phyloP scores from a whole-genome alignment of 2,113 vertebrate genomes.

The Clarias batrachus region DNA sequence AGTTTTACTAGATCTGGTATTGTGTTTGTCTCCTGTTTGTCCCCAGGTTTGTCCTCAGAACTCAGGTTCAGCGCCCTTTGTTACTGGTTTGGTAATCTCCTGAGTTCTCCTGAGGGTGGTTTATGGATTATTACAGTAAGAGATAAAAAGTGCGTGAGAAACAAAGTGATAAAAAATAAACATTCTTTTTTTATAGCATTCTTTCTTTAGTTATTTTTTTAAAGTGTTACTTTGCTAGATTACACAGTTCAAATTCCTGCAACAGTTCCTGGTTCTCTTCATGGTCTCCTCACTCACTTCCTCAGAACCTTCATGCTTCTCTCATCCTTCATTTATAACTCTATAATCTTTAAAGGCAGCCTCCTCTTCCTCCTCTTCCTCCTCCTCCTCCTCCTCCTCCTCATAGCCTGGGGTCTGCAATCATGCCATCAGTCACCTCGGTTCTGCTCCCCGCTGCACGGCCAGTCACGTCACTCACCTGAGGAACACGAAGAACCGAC shows the following conservation, averaged over 20 bases:
- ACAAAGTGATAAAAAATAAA: too few relatives aligned
- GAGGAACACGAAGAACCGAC: background rate
- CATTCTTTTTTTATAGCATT: too few relatives aligned
- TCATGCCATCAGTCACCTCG: slow-evolving; percentile 47
- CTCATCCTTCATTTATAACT: background rate
- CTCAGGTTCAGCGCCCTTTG: too few relatives aligned
- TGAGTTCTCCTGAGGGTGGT: too few relatives aligned
- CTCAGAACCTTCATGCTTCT: background rate
- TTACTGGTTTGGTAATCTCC: too few relatives aligned
- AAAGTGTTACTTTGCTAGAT: too few relatives aligned
- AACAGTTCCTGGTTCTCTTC: background rate
- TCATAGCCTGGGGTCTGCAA: slow-evolving; percentile 33
- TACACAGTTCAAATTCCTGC: background rate
- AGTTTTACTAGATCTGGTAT: too few relatives aligned
- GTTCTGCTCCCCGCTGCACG: slow-evolving; percentile 32
- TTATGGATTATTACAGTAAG: too few relatives aligned
- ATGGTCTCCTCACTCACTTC: background rate
- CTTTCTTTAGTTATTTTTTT: too few relatives aligned
- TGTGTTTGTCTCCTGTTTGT: background rate
- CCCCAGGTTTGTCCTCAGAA: too few relatives aligned
- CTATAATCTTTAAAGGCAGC: background rate
- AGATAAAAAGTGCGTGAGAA: background rate
- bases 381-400: background rate
- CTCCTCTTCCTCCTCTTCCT: too few relatives aligned
- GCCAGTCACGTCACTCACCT: slow-evolving; percentile 45